Evolutionary conservation across 1,140 invertebrate species (phyloP).

Genomic region (Bombus superbus): DNA sequence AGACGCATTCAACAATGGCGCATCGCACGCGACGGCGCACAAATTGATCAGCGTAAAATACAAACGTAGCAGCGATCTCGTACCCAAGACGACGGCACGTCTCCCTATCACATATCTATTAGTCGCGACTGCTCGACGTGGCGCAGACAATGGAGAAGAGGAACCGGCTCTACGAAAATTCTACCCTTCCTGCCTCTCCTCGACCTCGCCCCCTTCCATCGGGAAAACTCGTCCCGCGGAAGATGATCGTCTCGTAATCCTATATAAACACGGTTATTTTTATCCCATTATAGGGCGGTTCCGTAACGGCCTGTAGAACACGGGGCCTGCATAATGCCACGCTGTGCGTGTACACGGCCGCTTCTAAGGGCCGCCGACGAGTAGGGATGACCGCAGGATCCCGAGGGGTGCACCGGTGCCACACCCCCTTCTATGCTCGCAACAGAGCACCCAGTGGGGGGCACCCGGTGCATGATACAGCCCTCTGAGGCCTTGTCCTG

Average conservation of each 20-base stretch:
- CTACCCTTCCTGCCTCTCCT: conserved; percentile 9
- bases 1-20: neutral
- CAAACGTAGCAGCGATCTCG: neutral
- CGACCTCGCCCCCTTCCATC: neutral
- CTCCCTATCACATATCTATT: conserved; percentile 22
- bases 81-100: conserved; percentile 32
- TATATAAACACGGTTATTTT: conserved; percentile 75
- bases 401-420: conserved; percentile 59
- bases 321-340: conserved; percentile 60
- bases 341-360: conserved; percentile 45
- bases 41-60: conserved; percentile 29
- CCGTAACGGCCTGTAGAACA: conserved; percentile 55
- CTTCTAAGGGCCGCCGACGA: conserved; percentile 71
- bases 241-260: conserved; percentile 70
- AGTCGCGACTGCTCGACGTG: neutral
- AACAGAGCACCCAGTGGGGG: conserved; percentile 69
- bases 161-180: conserved; percentile 26
- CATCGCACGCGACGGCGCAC: neutral
- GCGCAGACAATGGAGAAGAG: neutral
- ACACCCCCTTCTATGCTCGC: conserved; percentile 58
- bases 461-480: conserved; percentile 67
- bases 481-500: conserved; percentile 31
- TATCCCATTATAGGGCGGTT: conserved; percentile 70
- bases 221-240: conserved; percentile 32
- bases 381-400: conserved; percentile 71